Percentiles rank a stretch among this genome's conserved stretches.
Conservation (phyloP, 1,140 invertebrate genomes). For the Formica selysi region DNA sequence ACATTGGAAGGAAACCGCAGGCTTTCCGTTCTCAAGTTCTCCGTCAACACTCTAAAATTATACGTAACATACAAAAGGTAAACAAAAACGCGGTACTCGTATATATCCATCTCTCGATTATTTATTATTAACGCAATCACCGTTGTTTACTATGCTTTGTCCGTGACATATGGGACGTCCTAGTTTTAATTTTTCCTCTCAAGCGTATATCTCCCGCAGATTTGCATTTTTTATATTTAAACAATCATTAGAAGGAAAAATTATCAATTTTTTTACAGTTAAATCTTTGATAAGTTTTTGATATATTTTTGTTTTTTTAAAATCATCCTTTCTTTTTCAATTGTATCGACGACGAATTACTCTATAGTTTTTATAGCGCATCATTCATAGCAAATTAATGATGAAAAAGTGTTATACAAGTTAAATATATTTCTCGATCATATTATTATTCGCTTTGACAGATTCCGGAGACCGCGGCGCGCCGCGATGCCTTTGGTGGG, state of each 20-base stretch:
- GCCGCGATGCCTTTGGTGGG: neutral
- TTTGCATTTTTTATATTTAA: neutral
- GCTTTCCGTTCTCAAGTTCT: neutral
- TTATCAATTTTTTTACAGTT: neutral
- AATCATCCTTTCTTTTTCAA: neutral
- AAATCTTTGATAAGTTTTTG: neutral
- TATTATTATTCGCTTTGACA: neutral
- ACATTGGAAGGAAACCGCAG: too few relatives aligned
- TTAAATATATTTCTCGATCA: neutral
- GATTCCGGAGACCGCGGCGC: constrained; percentile 2
- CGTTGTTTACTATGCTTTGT: constrained; percentile 50
- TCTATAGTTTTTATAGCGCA: too few relatives aligned
- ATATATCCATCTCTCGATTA: constrained; percentile 26
- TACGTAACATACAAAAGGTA: constrained; percentile 24
- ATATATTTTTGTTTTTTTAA: neutral
- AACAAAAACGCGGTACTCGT: constrained; percentile 22
- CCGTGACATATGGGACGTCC: constrained; percentile 29
- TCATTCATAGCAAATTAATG: neutral
- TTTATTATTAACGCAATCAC: constrained; percentile 53
- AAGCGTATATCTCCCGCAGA: neutral
- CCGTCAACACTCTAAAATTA: constrained; percentile 31
- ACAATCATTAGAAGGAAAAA: neutral
- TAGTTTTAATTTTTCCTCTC: constrained; percentile 25
- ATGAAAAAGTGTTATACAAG: neutral
- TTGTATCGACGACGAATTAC: neutral